These are phyloP conservation scores for Pterois miles DNA, from an alignment of 2,797 vertebrate genomes.

Conservation along the genomic window DNA sequence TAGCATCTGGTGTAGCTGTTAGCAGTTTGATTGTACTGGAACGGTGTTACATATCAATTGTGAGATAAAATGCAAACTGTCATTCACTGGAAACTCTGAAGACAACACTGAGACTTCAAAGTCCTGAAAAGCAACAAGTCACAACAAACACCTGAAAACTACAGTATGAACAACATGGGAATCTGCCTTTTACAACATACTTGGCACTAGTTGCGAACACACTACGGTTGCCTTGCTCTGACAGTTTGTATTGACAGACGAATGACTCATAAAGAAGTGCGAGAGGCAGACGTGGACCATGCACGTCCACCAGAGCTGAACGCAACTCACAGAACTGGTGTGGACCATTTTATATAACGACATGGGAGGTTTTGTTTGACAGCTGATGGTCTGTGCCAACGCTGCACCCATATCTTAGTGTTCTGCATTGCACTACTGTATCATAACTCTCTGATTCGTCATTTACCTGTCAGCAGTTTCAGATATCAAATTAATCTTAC, in stretches of 20 bases:
- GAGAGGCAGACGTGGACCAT: constrained; percentile 23
- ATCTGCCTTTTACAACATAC: constrained; percentile 18
- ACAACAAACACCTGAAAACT: constrained; percentile 19
- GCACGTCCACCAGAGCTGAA: constrained; percentile 30
- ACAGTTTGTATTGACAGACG: constrained; percentile 46
- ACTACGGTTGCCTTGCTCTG: neutral
- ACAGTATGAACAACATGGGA: neutral
- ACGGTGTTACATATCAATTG: neutral
- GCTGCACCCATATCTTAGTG: constrained; percentile 2
- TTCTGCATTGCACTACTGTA: neutral
- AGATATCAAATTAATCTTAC: neutral
- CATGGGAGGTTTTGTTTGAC: constrained; percentile 14
- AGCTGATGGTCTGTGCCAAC: neutral
- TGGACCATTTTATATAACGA: constrained; percentile 7
- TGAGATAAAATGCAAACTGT: neutral
- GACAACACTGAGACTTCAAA: constrained; percentile 1
- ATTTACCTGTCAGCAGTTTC: neutral
- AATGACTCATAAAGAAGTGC: constrained; percentile 59
- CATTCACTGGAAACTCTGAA: constrained; percentile 1
- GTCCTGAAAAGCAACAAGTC: constrained; percentile 27
- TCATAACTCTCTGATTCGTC: neutral
- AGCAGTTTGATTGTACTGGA: neutral
- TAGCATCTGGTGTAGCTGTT: neutral
- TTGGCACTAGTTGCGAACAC: neutral
- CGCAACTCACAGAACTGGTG: constrained; percentile 18